These are phyloP conservation scores for Margaritifera margaritifera DNA, from an alignment of 2,888 invertebrate genomes.

Conservation along the genomic window DNA sequence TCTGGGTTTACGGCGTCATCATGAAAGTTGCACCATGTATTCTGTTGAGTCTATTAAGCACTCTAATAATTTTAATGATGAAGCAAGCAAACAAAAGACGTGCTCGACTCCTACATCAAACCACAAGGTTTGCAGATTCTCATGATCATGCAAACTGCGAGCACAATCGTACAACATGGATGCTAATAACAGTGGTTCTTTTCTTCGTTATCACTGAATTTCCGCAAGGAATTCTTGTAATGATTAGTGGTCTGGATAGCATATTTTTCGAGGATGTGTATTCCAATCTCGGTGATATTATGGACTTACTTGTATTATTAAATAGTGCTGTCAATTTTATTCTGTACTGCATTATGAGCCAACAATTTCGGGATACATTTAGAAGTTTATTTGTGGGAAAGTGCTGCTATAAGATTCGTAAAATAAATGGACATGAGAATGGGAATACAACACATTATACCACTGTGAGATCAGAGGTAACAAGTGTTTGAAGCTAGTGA, in stretches of 20 bases:
- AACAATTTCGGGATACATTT: slow-evolving; percentile 85
- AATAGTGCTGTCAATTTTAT: slow-evolving; percentile 96
- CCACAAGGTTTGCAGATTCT: slow-evolving; percentile 46
- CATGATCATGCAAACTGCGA: slow-evolving; percentile 73
- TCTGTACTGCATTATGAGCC: slow-evolving; percentile 94
- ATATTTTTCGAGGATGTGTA: slow-evolving; percentile 79
- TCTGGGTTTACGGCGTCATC: slow-evolving; percentile 94
- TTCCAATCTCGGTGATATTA: slow-evolving; percentile 79
- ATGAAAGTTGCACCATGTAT: slow-evolving; percentile 93
- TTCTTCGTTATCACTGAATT: slow-evolving; percentile 92
- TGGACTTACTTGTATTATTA: slow-evolving; percentile 91
- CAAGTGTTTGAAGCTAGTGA: slow-evolving; percentile 46
- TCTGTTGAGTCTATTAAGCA: slow-evolving; percentile 81
- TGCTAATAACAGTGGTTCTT: slow-evolving; percentile 89
- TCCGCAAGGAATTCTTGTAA: slow-evolving; percentile 83
- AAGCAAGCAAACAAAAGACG: slow-evolving; percentile 64
- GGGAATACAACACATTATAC: slow-evolving; percentile 37
- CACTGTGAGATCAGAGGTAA: slow-evolving; percentile 59
- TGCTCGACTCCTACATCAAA: slow-evolving; percentile 62
- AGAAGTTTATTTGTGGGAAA: slow-evolving; percentile 57
- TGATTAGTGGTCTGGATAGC: slow-evolving; percentile 78
- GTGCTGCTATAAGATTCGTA: slow-evolving; percentile 30
- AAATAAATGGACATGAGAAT: slow-evolving; percentile 33
- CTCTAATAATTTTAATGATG: slow-evolving; percentile 69
- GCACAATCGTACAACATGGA: slow-evolving; percentile 84